phyloP scores from a whole-genome alignment of 2,113 vertebrate genomes.

The Henicopernis longicauda region DNA sequence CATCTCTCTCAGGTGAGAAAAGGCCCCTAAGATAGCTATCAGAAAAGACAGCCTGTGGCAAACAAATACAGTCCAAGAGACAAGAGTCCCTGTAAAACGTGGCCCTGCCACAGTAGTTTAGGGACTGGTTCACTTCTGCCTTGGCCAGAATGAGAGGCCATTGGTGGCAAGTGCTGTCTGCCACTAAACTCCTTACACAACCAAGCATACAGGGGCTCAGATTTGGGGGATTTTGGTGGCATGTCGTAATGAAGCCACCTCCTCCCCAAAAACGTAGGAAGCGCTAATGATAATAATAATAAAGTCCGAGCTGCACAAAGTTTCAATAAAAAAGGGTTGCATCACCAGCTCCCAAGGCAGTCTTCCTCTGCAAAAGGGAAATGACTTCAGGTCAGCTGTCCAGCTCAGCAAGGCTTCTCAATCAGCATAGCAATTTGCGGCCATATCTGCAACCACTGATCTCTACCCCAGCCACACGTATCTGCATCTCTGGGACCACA shows the following conservation, averaged over 20 bases:
- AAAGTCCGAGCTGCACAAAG: not conserved
- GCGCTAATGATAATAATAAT: too few relatives aligned
- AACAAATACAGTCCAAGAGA: not conserved
- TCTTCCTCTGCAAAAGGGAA: not conserved
- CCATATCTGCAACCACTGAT: not conserved
- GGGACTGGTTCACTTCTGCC: not conserved
- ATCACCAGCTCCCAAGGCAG: not conserved
- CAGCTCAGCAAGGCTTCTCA: not conserved
- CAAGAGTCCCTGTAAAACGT: accelerated
- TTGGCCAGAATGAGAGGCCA: not conserved
- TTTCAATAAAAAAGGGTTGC: not conserved
- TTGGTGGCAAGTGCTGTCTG: not conserved
- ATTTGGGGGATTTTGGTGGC: not conserved
- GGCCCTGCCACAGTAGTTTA: not conserved
- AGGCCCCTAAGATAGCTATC: not conserved
- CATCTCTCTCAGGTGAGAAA: not conserved
- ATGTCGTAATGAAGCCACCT: accelerated
- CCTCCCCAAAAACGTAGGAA: not conserved
- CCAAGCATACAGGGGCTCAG: not conserved
- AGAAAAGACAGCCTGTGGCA: not conserved
- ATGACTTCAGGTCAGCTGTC: not conserved
- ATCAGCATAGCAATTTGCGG: not conserved
- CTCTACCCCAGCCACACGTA: not conserved
- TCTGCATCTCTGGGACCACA: not conserved
- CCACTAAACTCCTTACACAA: not conserved